phyloP scores from a whole-genome alignment of 2,797 vertebrate species.

The Hyperoplus lanceolatus region DNA sequence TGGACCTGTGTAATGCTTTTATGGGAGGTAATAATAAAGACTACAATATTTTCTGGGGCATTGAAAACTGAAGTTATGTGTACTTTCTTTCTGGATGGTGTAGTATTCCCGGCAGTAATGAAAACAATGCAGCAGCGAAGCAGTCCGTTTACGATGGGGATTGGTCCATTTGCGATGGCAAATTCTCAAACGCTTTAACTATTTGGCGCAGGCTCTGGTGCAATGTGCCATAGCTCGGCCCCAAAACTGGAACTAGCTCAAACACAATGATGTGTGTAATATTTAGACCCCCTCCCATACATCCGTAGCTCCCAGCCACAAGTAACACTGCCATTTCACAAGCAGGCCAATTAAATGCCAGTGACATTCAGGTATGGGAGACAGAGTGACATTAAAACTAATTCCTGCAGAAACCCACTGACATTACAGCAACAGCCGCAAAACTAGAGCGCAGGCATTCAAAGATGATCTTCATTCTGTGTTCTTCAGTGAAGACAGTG shows the following conservation, averaged over 20 bases:
- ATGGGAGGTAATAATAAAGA: slow-evolving; percentile 25
- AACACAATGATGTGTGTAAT: slow-evolving; percentile 26
- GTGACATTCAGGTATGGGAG: slow-evolving; percentile 83
- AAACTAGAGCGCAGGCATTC: slow-evolving; percentile 39
- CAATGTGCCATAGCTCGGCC: slow-evolving; percentile 34
- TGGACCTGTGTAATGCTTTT: slow-evolving; percentile 17
- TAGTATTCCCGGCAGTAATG: slow-evolving; percentile 48
- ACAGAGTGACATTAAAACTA: slow-evolving; percentile 84
- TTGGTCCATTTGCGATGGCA: slow-evolving; percentile 53
- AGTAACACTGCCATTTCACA: slow-evolving; percentile 72
- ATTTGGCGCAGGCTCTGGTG: slow-evolving; percentile 39
- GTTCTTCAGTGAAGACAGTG: slow-evolving; percentile 29
- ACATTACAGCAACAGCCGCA: slow-evolving; percentile 75
- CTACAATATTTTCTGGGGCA: slow-evolving; percentile 29
- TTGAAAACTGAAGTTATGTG: slow-evolving; percentile 39
- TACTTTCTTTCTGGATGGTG: slow-evolving; percentile 47
- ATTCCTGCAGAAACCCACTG: slow-evolving; percentile 82
- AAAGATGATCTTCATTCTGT: slow-evolving; percentile 49
- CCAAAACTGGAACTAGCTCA: slow-evolving; percentile 30
- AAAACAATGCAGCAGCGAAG: slow-evolving; percentile 55
- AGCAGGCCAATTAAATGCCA: slow-evolving; percentile 82
- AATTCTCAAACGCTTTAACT: slow-evolving; percentile 50
- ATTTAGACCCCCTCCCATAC: slow-evolving; percentile 33
- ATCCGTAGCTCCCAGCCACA: slow-evolving; percentile 67
- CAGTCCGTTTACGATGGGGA: slow-evolving; percentile 46